Percentiles rank a stretch among this genome's conserved stretches.
These are phyloP conservation scores for Poecile montanus DNA, from an alignment of 2,797 vertebrate genomes.

Conservation along the genomic window DNA sequence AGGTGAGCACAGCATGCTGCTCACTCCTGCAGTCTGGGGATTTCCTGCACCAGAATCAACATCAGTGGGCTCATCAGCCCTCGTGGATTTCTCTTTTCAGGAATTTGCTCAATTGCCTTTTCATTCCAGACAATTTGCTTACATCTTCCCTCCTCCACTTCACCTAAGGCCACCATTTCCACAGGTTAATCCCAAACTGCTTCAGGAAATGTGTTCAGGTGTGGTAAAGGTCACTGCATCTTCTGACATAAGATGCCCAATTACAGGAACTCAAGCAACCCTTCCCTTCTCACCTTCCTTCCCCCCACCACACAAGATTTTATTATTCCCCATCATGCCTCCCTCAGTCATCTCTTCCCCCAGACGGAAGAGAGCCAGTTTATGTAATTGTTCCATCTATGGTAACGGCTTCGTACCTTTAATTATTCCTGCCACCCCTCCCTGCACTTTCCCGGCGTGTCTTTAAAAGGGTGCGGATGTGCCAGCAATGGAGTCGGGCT, in stretches of 20 bases:
- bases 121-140: neutral
- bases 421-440: constrained; percentile 61
- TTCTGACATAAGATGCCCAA: neutral
- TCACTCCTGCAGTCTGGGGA: neutral
- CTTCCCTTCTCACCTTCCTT: neutral
- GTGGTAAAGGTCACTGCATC: neutral
- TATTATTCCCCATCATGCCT: constrained; percentile 46
- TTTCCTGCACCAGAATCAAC: neutral
- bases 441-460: constrained; percentile 40
- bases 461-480: constrained; percentile 57
- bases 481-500: neutral
- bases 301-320: neutral
- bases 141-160: neutral
- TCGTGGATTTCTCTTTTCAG: neutral
- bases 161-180: neutral
- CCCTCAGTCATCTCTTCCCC: constrained; percentile 61
- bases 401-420: constrained; percentile 57
- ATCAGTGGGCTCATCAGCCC: neutral
- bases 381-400: constrained; percentile 71
- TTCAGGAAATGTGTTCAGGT: accelerated
- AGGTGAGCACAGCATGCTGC: neutral
- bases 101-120: neutral
- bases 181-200: neutral
- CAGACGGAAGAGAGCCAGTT: constrained; percentile 51
- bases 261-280: neutral